Percentiles rank a stretch among this genome's conserved stretches.
Evolutionary conservation across 2,113 vertebrate species (phyloP).

Genomic region (Vimba vimba): DNA sequence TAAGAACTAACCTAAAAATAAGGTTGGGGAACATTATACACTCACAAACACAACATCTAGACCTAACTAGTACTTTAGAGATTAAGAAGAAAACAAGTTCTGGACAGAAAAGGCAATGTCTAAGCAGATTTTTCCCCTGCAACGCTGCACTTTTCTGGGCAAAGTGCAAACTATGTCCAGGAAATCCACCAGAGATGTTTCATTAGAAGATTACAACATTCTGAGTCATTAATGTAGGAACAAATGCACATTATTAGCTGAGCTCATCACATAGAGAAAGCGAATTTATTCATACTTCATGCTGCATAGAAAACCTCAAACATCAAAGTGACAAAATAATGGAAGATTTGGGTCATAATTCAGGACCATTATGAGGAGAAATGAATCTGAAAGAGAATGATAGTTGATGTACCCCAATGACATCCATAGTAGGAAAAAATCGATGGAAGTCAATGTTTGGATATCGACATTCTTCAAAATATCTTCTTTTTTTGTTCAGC

Average conservation of each 20-base stretch:
- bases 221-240: constrained; percentile 33
- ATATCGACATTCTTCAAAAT: too few species aligned
- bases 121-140: neutral
- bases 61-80: neutral
- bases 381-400: neutral
- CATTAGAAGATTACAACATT: constrained; percentile 8
- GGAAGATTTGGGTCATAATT: neutral
- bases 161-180: neutral
- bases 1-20: neutral
- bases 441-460: too few species aligned
- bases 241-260: neutral
- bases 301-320: neutral
- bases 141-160: neutral
- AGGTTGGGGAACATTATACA: neutral
- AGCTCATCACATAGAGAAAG: neutral
- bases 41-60: neutral
- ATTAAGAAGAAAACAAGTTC: neutral
- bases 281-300: neutral
- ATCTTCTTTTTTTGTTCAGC: too few species aligned
- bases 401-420: too few species aligned
- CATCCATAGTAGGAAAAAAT: too few species aligned
- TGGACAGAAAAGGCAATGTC: neutral
- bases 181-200: constrained; percentile 3
- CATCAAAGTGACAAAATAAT: neutral
- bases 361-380: neutral